Conservation (phyloP, 1,140 invertebrate species). For the Odontomachus brunneus region DNA sequence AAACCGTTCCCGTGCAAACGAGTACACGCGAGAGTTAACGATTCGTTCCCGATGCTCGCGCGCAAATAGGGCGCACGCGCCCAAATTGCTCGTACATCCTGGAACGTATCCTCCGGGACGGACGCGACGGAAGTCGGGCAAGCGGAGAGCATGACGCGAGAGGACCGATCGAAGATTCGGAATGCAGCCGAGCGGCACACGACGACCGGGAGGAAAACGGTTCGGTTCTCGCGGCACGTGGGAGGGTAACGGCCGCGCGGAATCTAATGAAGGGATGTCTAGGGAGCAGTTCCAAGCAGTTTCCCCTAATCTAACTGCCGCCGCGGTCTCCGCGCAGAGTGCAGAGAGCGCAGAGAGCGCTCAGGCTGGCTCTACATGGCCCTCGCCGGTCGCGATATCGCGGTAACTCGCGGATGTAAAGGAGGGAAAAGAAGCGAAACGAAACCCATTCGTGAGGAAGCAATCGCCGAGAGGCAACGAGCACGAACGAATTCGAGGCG, state of each 20-base stretch:
- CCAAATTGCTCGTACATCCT: constrained; percentile 55
- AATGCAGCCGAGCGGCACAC: constrained; percentile 54
- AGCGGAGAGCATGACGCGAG: constrained; percentile 47
- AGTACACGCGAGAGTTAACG: constrained; percentile 37
- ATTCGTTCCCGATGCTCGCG: constrained; percentile 40
- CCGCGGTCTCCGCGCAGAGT: constrained; percentile 38
- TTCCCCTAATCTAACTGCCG: constrained; percentile 61
- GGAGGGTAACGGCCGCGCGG: constrained; percentile 43
- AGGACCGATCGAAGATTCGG: constrained; percentile 57
- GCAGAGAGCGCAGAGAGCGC: not conserved
- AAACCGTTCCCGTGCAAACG: too few relatives aligned
- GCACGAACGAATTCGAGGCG: constrained; percentile 21
- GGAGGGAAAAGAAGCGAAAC: constrained; percentile 38
- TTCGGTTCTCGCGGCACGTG: constrained; percentile 53
- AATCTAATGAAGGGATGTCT: constrained; percentile 62
- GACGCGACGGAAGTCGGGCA: constrained; percentile 21
- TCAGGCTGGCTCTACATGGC: constrained; percentile 3
- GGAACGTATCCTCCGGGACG: constrained; percentile 51
- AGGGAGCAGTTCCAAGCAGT: constrained; percentile 59
- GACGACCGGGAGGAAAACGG: constrained; percentile 42
- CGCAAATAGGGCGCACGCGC: constrained; percentile 54
- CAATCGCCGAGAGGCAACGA: constrained; percentile 45
- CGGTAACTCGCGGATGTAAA: constrained; percentile 55
- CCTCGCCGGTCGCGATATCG: constrained; percentile 50
- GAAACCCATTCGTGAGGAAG: constrained; percentile 48